A percentile compares a stretch with the other conserved stretches of the same genome.
Conservation (phyloP, 2,888 invertebrate species). For the Gnatocerus cornutus region DNA sequence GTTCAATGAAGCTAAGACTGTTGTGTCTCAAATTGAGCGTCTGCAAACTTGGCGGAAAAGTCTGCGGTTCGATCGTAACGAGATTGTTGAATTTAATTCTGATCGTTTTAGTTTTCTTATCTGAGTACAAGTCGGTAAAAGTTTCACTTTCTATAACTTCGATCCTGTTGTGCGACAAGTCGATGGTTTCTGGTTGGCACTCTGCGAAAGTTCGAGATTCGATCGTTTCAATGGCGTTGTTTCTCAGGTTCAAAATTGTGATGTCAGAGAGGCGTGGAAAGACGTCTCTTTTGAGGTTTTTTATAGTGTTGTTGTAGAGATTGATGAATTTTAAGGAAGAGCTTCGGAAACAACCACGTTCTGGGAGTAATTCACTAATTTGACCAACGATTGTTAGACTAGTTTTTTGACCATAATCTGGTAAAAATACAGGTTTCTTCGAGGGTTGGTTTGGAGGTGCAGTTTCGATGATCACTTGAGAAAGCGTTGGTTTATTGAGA, state of each 20-base stretch:
- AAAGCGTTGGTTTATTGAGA: not conserved
- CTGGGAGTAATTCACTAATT: not conserved
- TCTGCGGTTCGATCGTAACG: not conserved
- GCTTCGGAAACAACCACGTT: not conserved
- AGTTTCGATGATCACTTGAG: not conserved
- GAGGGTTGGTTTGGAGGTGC: not conserved
- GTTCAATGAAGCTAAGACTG: slow-evolving; percentile 3
- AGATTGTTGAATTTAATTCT: not conserved
- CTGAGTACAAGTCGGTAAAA: not conserved
- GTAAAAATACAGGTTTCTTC: not conserved
- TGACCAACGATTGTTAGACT: not conserved
- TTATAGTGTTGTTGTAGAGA: not conserved
- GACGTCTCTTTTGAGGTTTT: not conserved
- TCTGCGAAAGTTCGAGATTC: not conserved
- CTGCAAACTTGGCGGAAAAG: not conserved
- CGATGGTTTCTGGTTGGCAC: slow-evolving; percentile 3
- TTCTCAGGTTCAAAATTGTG: not conserved
- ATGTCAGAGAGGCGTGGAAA: not conserved
- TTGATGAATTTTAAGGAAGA: not conserved
- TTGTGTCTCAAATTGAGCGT: not conserved
- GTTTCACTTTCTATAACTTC: not conserved
- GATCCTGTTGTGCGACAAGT: not conserved
- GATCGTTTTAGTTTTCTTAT: not conserved
- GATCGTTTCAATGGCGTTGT: not conserved
- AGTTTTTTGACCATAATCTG: not conserved